Conservation (phyloP, 2,888 invertebrate genomes). For the Apodemia mormo region DNA sequence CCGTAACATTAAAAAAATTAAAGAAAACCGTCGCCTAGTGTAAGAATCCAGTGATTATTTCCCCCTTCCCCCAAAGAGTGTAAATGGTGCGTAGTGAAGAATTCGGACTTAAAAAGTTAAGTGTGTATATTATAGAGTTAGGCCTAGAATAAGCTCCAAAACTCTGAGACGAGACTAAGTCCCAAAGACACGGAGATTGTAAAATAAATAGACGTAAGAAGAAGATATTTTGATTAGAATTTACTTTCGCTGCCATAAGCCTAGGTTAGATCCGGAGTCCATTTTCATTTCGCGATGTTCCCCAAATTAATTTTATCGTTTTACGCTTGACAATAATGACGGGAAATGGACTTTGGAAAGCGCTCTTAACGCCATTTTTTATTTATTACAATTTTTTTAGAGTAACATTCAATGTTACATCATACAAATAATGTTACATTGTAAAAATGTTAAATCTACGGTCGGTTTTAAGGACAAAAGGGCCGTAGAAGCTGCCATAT, state of each 20-base stretch:
- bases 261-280: too few relatives aligned
- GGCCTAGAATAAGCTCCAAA: constrained; percentile 14
- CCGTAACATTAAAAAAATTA: not conserved
- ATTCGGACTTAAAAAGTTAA: constrained; percentile 47
- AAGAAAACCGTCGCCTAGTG: constrained; percentile 9
- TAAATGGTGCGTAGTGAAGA: constrained; percentile 58
- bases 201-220: constrained; percentile 62
- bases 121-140: constrained; percentile 45
- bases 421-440: constrained; percentile 19
- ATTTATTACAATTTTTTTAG: constrained; percentile 23
- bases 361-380: constrained; percentile 18
- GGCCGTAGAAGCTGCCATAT: constrained; percentile 26
- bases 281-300: constrained; percentile 46
- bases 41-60: not conserved
- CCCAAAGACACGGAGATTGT: constrained; percentile 53
- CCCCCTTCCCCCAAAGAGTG: constrained; percentile 14
- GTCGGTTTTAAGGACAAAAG: not conserved
- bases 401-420: constrained; percentile 23
- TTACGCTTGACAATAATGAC: constrained; percentile 41
- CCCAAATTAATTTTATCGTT: constrained; percentile 29
- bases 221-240: constrained; percentile 73
- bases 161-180: constrained; percentile 19
- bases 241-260: too few relatives aligned
- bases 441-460: constrained; percentile 16
- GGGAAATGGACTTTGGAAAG: constrained; percentile 35